These are phyloP conservation scores for Pachypanchax playfairii DNA, from an alignment of 2,113 vertebrate genomes.

Conservation along the genomic window DNA sequence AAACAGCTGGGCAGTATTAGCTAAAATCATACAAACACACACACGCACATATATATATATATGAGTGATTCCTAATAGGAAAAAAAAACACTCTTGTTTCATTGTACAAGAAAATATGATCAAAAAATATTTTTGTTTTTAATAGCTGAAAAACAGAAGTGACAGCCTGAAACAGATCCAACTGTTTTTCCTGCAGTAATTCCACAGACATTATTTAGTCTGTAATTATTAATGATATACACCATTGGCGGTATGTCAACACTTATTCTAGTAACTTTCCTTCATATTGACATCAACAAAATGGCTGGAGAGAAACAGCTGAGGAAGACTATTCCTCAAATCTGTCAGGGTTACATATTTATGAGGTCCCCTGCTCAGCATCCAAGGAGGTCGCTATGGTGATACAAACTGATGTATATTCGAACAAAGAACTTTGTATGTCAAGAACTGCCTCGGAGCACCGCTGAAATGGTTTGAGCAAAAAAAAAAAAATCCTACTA, in stretches of 20 bases:
- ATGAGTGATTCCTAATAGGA: no score
- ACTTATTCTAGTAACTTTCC: constrained; percentile 74
- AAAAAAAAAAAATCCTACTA: constrained; percentile 49
- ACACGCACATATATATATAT: no score
- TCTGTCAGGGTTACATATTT: constrained; percentile 80
- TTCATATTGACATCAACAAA: constrained; percentile 80
- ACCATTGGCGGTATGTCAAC: constrained; percentile 71
- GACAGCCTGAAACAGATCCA: constrained; percentile 30
- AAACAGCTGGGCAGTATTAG: no score
- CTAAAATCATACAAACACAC: no score
- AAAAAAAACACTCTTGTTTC: no score
- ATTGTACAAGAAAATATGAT: no score
- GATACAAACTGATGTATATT: constrained; percentile 78
- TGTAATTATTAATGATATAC: constrained; percentile 75
- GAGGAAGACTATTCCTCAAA: constrained; percentile 78
- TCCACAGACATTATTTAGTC: constrained; percentile 47
- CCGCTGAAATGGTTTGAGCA: constrained; percentile 65
- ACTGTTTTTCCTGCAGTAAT: constrained; percentile 46
- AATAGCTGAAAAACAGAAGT: constrained; percentile 47
- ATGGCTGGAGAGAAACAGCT: constrained; percentile 73
- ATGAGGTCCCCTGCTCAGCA: constrained; percentile 75
- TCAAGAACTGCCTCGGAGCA: constrained; percentile 65
- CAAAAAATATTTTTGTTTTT: constrained; percentile 48
- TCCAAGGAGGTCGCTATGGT: constrained; percentile 77
- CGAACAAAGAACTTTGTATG: constrained; percentile 73